Conservation (phyloP, 2,797 vertebrate genomes). For the Microctenopoma lineatum region DNA sequence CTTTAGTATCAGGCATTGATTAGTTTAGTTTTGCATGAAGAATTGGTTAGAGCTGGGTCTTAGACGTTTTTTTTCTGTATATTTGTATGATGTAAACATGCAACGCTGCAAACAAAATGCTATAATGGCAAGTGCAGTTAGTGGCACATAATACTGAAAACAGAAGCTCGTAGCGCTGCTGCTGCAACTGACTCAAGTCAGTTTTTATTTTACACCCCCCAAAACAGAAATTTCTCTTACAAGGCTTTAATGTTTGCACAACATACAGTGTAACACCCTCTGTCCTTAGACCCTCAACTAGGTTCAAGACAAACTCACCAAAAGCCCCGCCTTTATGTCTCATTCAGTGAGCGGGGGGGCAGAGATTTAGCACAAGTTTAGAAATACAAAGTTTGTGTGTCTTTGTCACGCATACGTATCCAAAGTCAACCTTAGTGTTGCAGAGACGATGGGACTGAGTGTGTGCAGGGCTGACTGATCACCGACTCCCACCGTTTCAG, state of each 20-base stretch:
- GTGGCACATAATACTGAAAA: background rate
- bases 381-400: background rate
- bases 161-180: too few relatives aligned
- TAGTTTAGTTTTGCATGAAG: background rate
- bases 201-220: background rate
- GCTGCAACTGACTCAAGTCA: background rate
- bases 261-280: background rate
- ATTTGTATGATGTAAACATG: constrained; percentile 3
- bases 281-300: background rate
- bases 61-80: background rate
- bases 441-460: constrained; percentile 30
- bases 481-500: constrained; percentile 37
- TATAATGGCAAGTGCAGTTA: background rate
- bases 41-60: too few relatives aligned
- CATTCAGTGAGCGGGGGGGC: background rate
- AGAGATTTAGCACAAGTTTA: background rate
- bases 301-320: background rate
- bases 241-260: background rate
- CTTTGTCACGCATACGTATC: constrained; percentile 15
- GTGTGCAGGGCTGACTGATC: constrained; percentile 39
- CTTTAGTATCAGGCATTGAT: background rate
- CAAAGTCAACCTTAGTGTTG: constrained; percentile 16
- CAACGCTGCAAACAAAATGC: background rate
- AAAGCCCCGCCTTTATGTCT: background rate
- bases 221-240: background rate